These are phyloP conservation scores for Geodia barretti DNA, from an alignment of 37 sponge, comb jelly and placozoan species.

Conservation along the genomic window DNA sequence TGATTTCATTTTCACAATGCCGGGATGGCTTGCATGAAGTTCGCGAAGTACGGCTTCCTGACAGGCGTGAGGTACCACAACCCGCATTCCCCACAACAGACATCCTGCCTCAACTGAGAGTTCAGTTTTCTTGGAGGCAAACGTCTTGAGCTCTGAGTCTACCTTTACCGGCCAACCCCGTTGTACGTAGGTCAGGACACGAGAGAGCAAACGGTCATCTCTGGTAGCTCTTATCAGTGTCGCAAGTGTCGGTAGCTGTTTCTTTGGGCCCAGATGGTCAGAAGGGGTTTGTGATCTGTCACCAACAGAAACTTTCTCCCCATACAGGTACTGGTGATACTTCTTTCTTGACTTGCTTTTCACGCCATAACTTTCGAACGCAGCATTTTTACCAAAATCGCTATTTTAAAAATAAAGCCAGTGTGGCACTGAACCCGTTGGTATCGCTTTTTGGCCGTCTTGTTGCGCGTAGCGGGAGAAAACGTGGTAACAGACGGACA, in stretches of 20 bases:
- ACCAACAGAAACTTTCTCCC: slow-evolving; percentile 39
- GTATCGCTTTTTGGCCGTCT: too few relatives aligned
- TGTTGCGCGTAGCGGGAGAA: too few relatives aligned
- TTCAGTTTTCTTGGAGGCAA: background rate
- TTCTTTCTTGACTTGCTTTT: too few relatives aligned
- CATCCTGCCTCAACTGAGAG: slow-evolving; percentile 33
- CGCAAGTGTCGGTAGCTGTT: slow-evolving; percentile 14
- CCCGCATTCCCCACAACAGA: slow-evolving; percentile 40
- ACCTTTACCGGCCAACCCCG: slow-evolving; percentile 11
- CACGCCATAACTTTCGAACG: too few relatives aligned
- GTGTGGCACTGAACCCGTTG: too few relatives aligned
- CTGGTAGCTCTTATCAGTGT: background rate
- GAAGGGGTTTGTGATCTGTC: slow-evolving; percentile 46
- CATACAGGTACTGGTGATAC: slow-evolving; percentile 70
- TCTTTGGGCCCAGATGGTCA: slow-evolving; percentile 28
- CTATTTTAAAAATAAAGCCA: too few relatives aligned
- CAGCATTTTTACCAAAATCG: too few relatives aligned
- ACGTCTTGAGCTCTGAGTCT: background rate
- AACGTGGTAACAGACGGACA: too few relatives aligned
- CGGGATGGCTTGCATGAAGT: slow-evolving; percentile 28
- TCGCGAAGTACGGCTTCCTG: background rate
- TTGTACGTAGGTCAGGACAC: background rate
- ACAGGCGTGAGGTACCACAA: slow-evolving; percentile 10
- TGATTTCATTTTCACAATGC: slow-evolving; percentile 30
- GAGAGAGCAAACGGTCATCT: background rate